Evolutionary conservation across 2,888 invertebrate species (phyloP), one percentile per base, ranked within the genome.

Genomic region (Drosophila infuscata): DNA sequence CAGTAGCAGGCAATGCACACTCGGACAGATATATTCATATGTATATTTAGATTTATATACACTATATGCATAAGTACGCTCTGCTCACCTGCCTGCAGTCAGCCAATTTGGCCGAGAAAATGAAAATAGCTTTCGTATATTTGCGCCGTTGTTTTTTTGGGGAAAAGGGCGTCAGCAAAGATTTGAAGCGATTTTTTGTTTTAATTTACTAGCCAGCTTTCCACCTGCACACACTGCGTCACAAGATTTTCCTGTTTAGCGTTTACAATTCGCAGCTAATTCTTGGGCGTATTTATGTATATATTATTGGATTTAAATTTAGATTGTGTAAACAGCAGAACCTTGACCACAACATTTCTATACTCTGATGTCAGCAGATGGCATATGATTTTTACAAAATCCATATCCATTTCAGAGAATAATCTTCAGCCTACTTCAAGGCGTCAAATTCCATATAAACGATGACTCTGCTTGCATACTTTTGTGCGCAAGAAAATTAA

Each of bases 311-410:
- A 29, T 20, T 65, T 90, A 90, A 70, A 68, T 83, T 80, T 88
- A 86, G 83, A 70, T 65, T n/a, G 66, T 85, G 85, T 88, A 90
- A 85, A 78, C 78, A 80, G 43, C 48, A 64, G 53, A 88, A 67
- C 85, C 85, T 90, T 85, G 85, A 90, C 89, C 90, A 90, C 74
- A 88, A 76, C 75, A 90, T 82, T 59, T 75, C 86, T 75, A 70
- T 79, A 67, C 61, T 68, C 90, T 85, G 90, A 85, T 88, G 88
- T 88, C 90, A 89, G 89, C 84, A 30, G 65, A 59, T 60, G 61
- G 41, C 43, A 30, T 29, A 63, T 29, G 53, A 51, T 76, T 46
- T 75, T 86, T 70, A 64, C 68, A 76, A 59, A 74, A 81, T 77
- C 38, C 70, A 62, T 73, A 73, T 80, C 68, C 67, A 58, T 79